Base-by-base conservation (phyloP, 2,888 invertebrate species). In the Suillia variegata region DNA sequence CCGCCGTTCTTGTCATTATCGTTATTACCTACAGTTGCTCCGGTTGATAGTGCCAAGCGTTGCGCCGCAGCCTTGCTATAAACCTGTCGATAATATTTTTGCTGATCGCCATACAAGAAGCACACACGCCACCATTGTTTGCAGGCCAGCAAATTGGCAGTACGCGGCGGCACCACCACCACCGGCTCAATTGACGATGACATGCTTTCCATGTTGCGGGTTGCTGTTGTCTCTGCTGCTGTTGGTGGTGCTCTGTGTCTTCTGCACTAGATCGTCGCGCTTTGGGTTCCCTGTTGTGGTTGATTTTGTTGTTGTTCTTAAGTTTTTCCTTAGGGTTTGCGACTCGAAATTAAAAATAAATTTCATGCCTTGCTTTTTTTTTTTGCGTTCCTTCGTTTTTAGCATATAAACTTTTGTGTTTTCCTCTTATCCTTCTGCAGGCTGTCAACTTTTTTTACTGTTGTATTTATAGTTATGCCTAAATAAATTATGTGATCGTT, bases 51-150 rank as follows among this genome's bases (percentile, higher is more conserved):
- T 47, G 84, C 82, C 82, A 86, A 85, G 68, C 86, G 80, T 70
- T 84, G 86, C 15, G 82, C 82, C 62, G 82, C 82, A 59, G 82
- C 82, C 66, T 82, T 82, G 64, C 90, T 91, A 80, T 93, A 93
- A 62, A 92, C 84, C 77, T 92, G 91, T 73, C 92, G 84, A 84
- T 93, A 93, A 84, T 92, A 91, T 77, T 92, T 92, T 76, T 92
- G 90, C 76, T 92, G 92, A 81, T 92, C 92, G 53, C 92, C 93
- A 77, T 92, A 89, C 86, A 93, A 89, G 88, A 92, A 92, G 77
- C 93, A 93, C 62, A 92, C 92, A 82, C 91, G 91, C 93, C 93
- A 93, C 93, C 93, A 93, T 85, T 92, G 91, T 80, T 90, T 90
- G 84, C 91, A 91, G 88, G 91, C 91, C 65, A 91, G 82, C 77